These are phyloP conservation scores for Cosmorhoe ocellata DNA, from an alignment of 2,888 invertebrate species.

Conservation along the genomic window DNA sequence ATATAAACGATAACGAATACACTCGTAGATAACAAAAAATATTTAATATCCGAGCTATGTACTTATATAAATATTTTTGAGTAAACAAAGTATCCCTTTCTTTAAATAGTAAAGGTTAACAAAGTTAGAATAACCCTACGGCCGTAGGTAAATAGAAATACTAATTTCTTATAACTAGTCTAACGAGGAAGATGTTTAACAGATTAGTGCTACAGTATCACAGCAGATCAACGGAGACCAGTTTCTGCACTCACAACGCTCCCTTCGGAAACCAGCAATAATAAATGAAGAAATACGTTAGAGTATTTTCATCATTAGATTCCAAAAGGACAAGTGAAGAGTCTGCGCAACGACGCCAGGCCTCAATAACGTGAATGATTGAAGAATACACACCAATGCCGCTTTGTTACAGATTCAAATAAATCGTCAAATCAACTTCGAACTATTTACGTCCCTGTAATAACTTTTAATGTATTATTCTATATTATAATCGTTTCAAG, in stretches of 20 bases:
- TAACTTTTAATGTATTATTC: no score
- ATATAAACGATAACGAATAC: slow-evolving; percentile 71
- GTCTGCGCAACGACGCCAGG: slow-evolving; percentile 37
- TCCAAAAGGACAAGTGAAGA: slow-evolving; percentile 42
- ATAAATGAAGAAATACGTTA: slow-evolving; percentile 1
- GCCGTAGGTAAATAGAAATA: slow-evolving; percentile 69
- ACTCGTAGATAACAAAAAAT: slow-evolving; percentile 63
- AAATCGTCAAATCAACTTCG: slow-evolving; percentile 30
- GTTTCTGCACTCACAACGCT: slow-evolving; percentile 50
- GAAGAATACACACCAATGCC: slow-evolving; percentile 35
- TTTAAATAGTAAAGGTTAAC: slow-evolving; percentile 76
- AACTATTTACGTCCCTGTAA: slow-evolving; percentile 12
- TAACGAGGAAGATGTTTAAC: slow-evolving; percentile 76
- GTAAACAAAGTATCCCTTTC: slow-evolving; percentile 69
- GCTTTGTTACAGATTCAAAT: slow-evolving; percentile 35
- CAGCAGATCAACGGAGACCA: slow-evolving; percentile 73
- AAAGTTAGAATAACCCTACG: slow-evolving; percentile 70
- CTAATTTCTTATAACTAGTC: slow-evolving; percentile 74
- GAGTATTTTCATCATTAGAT: slow-evolving; percentile 21
- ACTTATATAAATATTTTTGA: slow-evolving; percentile 55
- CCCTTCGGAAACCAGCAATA: slow-evolving; percentile 33
- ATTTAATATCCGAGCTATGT: slow-evolving; percentile 61
- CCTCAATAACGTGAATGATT: slow-evolving; percentile 41
- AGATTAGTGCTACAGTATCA: slow-evolving; percentile 78
- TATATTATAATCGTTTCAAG: neutral